Evolutionary conservation across 2,113 vertebrate species (phyloP), one percentile per base, ranked within the genome.

Genomic region (Chaetorhynchus papuensis): DNA sequence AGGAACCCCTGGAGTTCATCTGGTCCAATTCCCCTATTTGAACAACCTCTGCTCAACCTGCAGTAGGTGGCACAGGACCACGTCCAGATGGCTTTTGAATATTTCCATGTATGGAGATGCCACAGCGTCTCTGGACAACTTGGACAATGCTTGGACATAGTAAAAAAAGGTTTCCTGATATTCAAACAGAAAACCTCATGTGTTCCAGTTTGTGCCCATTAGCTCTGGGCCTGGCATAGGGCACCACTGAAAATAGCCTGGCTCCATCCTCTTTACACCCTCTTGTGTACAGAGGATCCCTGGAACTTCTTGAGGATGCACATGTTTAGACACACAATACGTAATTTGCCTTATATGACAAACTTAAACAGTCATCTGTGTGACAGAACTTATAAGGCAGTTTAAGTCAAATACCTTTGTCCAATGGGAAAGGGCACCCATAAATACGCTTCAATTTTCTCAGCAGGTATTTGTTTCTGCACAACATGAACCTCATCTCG

Each of bases 401-500:
- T 50, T 80, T 30, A 70, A 87, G 30, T 45, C 44, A 68, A 88
- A 88, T 41, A 85, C 12, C 6, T 79, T 82, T 44, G 19, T 82
- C 41, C 57, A 56, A 13, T 33, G 11, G 26, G 56, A 90, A 52
- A 87, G 8, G 9, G 8, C 15, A 72, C 10, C 16, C 22, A 16
- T 37, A 60, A 83, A 69, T 16, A 59, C 1, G 0, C 20, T 23
- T 71, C 0, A 0, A n/a, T 60, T 86, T 68, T 83, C 66, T 86
- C 61, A 63, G 33, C 39, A 68, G 44, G 3, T 42, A 18, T 1
- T 14, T 31, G 5, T 60, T 79, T 85, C 66, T 77, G 54, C 37
- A 69, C 21, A 74, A 37, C 0, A 0, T 15, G 17, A 44, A 42
- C 30, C 30, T 26, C 13, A 49, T n/a, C 59, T 88, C 71, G 83